phyloP scores from a whole-genome alignment of 2,888 invertebrate genomes.

The Lamellibrachia columna region DNA sequence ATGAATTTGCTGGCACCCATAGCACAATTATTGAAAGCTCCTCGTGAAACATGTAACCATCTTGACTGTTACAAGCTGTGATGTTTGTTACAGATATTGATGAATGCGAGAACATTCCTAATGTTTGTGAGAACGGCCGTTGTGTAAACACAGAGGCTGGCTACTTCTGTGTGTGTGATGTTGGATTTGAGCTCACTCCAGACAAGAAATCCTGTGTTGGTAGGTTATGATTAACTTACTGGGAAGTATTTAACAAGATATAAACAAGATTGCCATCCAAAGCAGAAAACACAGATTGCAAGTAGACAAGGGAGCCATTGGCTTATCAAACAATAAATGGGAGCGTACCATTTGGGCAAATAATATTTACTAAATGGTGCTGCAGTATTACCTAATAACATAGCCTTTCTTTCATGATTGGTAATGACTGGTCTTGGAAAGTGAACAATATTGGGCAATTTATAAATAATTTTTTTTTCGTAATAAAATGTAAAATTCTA shows the following conservation, averaged over 20 bases:
- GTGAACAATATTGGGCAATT: too few species aligned
- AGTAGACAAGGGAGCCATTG: too few species aligned
- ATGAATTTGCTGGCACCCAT: not conserved
- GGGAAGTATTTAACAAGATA: not conserved
- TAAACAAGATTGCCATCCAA: too few species aligned
- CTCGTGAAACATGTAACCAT: not conserved
- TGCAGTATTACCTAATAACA: not conserved
- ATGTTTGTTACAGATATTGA: slow-evolving; percentile 48
- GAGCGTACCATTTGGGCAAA: too few species aligned
- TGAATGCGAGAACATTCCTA: slow-evolving; percentile 55
- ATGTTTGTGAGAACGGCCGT: slow-evolving; percentile 52
- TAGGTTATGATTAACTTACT: slow-evolving; percentile 40
- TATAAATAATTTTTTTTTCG: too few species aligned
- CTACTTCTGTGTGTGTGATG: slow-evolving; percentile 40
- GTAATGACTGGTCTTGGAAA: too few species aligned
- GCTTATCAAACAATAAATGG: too few species aligned
- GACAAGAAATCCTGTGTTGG: slow-evolving; percentile 79
- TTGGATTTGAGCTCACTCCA: slow-evolving; percentile 78
- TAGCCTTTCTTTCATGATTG: not conserved
- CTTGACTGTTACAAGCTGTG: not conserved
- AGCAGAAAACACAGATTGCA: too few species aligned
- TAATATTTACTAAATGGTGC: not conserved
- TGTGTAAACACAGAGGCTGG: slow-evolving; percentile 63
- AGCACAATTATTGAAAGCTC: not conserved
- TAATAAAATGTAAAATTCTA: too few species aligned